These are phyloP conservation scores for Drosophila paulistorum DNA, from an alignment of 1,140 invertebrate species.

Conservation along the genomic window DNA sequence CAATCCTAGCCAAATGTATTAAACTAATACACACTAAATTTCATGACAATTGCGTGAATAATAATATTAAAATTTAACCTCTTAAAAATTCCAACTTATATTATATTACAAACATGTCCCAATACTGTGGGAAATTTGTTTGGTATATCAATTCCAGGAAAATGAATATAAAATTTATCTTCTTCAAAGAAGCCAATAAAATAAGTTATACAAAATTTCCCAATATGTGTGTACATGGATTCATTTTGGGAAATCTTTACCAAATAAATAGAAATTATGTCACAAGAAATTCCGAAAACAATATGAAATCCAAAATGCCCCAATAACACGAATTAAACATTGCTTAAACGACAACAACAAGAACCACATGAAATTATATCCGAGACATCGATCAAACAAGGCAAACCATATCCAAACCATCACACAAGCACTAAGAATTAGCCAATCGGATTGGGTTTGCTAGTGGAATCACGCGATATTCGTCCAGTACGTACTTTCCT, in stretches of 20 bases:
- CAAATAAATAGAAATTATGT: conserved; percentile 79
- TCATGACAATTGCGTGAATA: no score
- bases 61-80: no score
- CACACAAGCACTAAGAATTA: not conserved
- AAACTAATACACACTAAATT: no score
- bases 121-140: no score
- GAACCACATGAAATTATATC: conserved; percentile 50
- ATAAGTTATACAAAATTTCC: conserved; percentile 27
- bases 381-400: conserved; percentile 74
- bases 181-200: not conserved
- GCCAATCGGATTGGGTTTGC: conserved; percentile 65
- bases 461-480: conserved; percentile 70
- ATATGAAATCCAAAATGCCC: conserved; percentile 40
- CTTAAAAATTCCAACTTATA: no score
- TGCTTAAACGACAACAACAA: conserved; percentile 26
- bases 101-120: not conserved
- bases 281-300: conserved; percentile 69
- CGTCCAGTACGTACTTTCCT: conserved; percentile 49
- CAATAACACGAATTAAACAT: conserved; percentile 49
- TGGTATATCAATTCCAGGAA: no score
- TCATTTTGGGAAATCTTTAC: conserved; percentile 48
- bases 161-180: no score
- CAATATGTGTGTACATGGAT: not conserved
- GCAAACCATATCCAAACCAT: not conserved
- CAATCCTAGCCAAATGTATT: no score